Evolutionary conservation across 1,140 invertebrate genomes (phyloP).

Genomic region (Heliothis subflexa): DNA sequence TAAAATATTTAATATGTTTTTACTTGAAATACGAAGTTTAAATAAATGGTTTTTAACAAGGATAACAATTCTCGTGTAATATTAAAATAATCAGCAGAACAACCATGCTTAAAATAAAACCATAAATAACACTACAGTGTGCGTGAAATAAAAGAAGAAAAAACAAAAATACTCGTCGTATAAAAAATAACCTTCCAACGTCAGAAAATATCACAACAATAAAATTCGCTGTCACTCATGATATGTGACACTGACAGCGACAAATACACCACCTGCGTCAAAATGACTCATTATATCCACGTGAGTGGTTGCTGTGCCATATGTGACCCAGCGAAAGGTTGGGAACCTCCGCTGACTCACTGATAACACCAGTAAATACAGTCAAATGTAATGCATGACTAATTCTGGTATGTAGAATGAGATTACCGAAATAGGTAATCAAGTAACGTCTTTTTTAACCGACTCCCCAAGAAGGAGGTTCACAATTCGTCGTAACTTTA

Average conservation of each 20-base stretch:
- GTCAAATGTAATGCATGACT: slow-evolving; percentile 39
- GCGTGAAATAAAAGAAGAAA: neutral
- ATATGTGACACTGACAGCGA: slow-evolving; percentile 38
- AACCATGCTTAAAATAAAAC: too few relatives aligned
- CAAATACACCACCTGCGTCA: slow-evolving; percentile 55
- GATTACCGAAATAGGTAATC: slow-evolving; percentile 33
- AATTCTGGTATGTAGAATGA: slow-evolving; percentile 29
- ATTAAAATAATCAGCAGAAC: too few relatives aligned
- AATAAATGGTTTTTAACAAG: too few relatives aligned
- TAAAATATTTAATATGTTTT: too few relatives aligned
- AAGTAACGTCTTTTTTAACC: slow-evolving; percentile 2
- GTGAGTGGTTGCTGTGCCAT: slow-evolving; percentile 51
- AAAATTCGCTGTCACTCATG: slow-evolving; percentile 13
- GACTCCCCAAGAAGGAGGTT: too few relatives aligned
- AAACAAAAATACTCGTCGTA: neutral
- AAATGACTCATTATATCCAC: slow-evolving; percentile 57
- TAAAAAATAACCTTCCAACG: neutral
- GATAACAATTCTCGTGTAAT: too few relatives aligned
- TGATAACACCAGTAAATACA: slow-evolving; percentile 40
- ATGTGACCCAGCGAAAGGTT: slow-evolving; percentile 55
- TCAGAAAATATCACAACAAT: neutral
- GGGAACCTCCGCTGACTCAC: slow-evolving; percentile 54
- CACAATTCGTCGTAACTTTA: too few relatives aligned
- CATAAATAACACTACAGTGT: too few relatives aligned
- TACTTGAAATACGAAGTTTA: too few relatives aligned